These are phyloP conservation scores for Scaptodrosophila latifasciaeformis DNA, from an alignment of 2,888 invertebrate species.

Conservation along the genomic window DNA sequence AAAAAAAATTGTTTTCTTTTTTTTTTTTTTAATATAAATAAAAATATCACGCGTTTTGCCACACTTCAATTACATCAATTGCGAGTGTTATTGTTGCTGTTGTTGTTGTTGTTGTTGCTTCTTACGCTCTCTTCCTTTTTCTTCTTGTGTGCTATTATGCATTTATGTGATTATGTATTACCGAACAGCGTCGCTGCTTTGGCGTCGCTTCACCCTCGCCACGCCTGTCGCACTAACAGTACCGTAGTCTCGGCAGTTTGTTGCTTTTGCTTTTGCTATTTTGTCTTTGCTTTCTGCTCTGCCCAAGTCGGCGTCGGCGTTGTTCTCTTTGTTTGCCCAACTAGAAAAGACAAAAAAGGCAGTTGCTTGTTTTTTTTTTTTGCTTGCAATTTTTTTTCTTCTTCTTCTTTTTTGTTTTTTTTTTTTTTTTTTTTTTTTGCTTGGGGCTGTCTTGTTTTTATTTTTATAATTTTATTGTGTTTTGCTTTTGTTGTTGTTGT, in stretches of 20 bases:
- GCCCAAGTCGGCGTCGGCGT: too few relatives aligned
- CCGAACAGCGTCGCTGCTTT: too few relatives aligned
- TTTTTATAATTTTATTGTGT: too few relatives aligned
- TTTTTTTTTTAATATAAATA: too few relatives aligned
- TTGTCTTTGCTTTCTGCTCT: too few relatives aligned
- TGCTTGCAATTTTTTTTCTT: too few relatives aligned
- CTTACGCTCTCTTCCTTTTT: not conserved
- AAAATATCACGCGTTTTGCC: not conserved
- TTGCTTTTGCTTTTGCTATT: not conserved
- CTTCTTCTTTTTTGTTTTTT: constrained; percentile 11
- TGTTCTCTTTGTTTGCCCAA: not conserved
- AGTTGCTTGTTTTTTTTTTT: too few relatives aligned
- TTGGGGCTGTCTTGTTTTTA: not conserved
- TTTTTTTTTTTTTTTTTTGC: not conserved
- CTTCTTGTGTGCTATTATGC: not conserved
- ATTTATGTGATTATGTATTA: constrained; percentile 1
- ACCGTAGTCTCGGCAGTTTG: too few relatives aligned
- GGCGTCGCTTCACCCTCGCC: too few relatives aligned
- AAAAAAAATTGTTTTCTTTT: too few relatives aligned
- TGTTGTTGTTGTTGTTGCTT: constrained; percentile 1
- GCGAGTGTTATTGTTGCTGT: constrained; percentile 1
- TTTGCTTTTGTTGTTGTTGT: not conserved
- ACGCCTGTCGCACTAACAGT: too few relatives aligned
- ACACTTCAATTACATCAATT: constrained; percentile 2
- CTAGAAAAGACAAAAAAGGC: not conserved